Evolutionary conservation across 2,797 vertebrate genomes (phyloP).

Genomic region (Gephyroberyx darwinii): DNA sequence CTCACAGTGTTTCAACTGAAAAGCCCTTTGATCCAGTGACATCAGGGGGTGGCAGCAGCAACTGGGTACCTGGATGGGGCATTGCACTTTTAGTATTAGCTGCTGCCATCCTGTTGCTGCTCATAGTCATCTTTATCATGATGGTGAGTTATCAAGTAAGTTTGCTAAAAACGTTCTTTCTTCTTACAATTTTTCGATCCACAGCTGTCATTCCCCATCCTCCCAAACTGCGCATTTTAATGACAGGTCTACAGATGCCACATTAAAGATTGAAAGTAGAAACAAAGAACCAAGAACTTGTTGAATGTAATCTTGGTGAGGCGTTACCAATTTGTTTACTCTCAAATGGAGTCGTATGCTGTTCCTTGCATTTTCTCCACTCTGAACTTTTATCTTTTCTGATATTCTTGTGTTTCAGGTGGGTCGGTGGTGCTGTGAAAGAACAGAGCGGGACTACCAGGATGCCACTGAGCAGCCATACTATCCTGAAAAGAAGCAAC

Average conservation of each 20-base stretch:
- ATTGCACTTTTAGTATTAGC: slow-evolving; percentile 74
- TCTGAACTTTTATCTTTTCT: background rate
- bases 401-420: slow-evolving; percentile 47
- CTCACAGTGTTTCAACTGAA: background rate
- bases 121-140: slow-evolving; percentile 72
- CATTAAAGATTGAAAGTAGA: background rate
- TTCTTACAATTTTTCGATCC: background rate
- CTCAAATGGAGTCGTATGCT: background rate
- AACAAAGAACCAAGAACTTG: background rate
- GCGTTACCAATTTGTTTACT: background rate
- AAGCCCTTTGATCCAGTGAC: background rate
- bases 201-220: background rate
- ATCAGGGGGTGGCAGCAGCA: background rate
- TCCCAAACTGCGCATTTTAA: background rate
- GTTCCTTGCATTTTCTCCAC: background rate
- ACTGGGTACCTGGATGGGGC: slow-evolving; percentile 69
- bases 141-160: slow-evolving; percentile 62
- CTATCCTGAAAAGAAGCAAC: slow-evolving; percentile 13
- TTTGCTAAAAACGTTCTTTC: background rate
- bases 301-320: background rate
- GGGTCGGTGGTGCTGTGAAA: slow-evolving; percentile 57
- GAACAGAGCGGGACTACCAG: slow-evolving; percentile 4
- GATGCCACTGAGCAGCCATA: slow-evolving; percentile 18
- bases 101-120: slow-evolving; percentile 65
- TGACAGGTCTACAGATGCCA: background rate